Conservation (phyloP, 2,797 vertebrate species). For the Pseudomugil tenellus region DNA sequence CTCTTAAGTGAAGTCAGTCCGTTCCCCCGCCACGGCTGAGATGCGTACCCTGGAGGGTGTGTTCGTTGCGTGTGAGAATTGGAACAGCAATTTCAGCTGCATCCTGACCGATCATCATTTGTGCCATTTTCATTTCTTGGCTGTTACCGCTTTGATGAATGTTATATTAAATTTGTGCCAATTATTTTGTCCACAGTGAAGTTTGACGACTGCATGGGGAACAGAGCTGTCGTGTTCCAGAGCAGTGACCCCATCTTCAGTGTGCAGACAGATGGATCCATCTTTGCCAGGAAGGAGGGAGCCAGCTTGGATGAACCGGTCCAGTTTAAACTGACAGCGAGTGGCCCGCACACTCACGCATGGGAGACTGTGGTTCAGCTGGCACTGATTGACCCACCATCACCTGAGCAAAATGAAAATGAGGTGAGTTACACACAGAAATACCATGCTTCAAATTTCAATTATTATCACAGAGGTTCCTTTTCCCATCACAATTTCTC, state of each 20-base stretch:
- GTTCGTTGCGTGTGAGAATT: background rate
- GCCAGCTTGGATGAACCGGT: conserved; percentile 83
- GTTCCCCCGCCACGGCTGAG: background rate
- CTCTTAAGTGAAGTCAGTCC: conserved; percentile 1
- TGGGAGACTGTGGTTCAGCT: conserved; percentile 88
- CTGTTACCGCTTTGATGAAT: conserved; percentile 6
- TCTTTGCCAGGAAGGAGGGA: conserved; percentile 82
- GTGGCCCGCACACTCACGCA: conserved; percentile 73
- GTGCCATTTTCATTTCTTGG: conserved; percentile 2
- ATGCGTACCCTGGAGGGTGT: background rate
- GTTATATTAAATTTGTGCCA: conserved; percentile 15
- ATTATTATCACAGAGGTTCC: conserved; percentile 52
- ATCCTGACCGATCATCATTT: background rate
- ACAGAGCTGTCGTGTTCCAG: conserved; percentile 82
- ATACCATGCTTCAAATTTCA: conserved; percentile 58
- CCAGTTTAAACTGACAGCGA: conserved; percentile 87
- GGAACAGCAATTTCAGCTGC: conserved; percentile 1
- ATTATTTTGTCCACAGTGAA: conserved; percentile 82
- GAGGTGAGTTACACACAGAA: conserved; percentile 68
- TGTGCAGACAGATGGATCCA: conserved; percentile 86
- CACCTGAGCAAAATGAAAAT: conserved; percentile 61
- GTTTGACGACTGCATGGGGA: conserved; percentile 89
- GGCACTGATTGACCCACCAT: conserved; percentile 78
- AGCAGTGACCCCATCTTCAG: conserved; percentile 89
- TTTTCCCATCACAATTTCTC: conserved; percentile 47